phyloP scores from a whole-genome alignment of 2,888 invertebrate species.

The Aphidius colemani region DNA sequence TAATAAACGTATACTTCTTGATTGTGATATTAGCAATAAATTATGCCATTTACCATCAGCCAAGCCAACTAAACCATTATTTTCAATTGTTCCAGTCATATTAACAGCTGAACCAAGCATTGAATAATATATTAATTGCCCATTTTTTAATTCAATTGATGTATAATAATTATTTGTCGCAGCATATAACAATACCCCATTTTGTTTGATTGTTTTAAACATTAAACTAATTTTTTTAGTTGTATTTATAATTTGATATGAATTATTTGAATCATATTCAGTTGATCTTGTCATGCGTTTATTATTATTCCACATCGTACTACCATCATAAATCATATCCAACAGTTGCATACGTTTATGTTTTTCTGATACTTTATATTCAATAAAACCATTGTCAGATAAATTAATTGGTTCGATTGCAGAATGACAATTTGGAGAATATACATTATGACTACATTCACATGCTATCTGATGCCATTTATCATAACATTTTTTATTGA shows the following conservation, averaged over 20 bases:
- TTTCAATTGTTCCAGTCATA: conserved; percentile 71
- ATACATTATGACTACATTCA: conserved; percentile 69
- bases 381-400: conserved; percentile 77
- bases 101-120: conserved; percentile 79
- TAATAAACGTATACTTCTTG: conserved; percentile 72
- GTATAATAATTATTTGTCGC: conserved; percentile 88
- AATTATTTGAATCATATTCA: conserved; percentile 34
- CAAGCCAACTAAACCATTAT: conserved; percentile 61
- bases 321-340: conserved; percentile 77
- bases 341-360: conserved; percentile 85
- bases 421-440: conserved; percentile 79
- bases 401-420: conserved; percentile 82
- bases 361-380: conserved; percentile 76
- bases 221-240: conserved; percentile 76
- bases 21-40: conserved; percentile 74
- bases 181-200: conserved; percentile 84
- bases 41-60: conserved; percentile 91
- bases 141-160: conserved; percentile 76
- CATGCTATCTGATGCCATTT: conserved; percentile 80
- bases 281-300: conserved; percentile 40
- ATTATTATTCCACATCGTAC: conserved; percentile 67
- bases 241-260: background rate
- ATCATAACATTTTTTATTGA: conserved; percentile 77
- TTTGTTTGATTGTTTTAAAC: conserved; percentile 78
- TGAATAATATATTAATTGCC: conserved; percentile 80